Base-by-base conservation (phyloP, 2,797 vertebrate species). In the Pachyuromys duprasi region DNA sequence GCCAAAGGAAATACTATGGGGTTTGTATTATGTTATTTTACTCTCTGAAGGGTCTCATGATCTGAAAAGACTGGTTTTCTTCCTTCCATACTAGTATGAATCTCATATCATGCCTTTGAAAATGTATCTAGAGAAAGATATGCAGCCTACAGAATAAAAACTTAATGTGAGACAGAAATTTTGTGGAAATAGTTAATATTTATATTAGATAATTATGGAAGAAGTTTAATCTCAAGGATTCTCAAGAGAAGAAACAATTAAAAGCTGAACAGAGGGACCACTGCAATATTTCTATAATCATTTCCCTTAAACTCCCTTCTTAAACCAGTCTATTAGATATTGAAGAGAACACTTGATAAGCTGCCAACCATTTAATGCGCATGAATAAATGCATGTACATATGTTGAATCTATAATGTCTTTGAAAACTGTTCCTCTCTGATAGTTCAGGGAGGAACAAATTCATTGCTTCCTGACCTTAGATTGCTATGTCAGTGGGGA, bases 361-460 rank as follows among this genome's bases (percentile, higher is more conserved):
- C 70, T 96, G 81, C 91, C 96, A 96, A 28, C 74, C 79, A 36
- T 92, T 96, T 97, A 97, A 91, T 13, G 89, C 82, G 90, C 79
- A 91, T 96, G 93, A 92, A 97, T 97, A 97, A 97, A 97, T 97
- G 96, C 84, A 97, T 96, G 88, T 60, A 91, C 90, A 93, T 97
- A 97, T 96, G 94, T 76, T 94, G 89, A 81, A 80, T 93, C 62
- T 95, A 70, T 92, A 92, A 92, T 92, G n/a, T 28, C 88, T 86
- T 93, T 91, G 31, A 26, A 86, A 92, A 95, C 49, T 49, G 45
- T 24, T 90, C 39, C 62, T 97, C 76, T 88, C 36, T 96, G 55
- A 75, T 95, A 93, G 55, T 70, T 53, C 82, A 94, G 45, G 69
- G 57, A 62, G 22, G 75, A 86, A 92, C 18, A 93, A 93, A 65